phyloP scores from a whole-genome alignment of 2,113 vertebrate genomes.

The Myiopsitta monachus region DNA sequence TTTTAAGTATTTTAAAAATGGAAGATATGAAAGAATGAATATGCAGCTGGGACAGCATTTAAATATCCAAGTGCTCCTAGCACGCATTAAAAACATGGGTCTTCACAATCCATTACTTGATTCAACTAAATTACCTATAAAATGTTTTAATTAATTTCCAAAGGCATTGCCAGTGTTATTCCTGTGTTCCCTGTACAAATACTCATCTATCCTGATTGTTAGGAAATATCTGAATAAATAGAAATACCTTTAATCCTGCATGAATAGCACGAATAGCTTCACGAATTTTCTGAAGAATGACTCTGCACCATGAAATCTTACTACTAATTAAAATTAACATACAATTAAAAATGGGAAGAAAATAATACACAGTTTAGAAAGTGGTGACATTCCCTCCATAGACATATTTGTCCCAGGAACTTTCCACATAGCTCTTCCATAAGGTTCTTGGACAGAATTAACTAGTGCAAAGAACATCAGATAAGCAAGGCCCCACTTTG shows the following conservation, averaged over 20 bases:
- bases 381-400: not conserved
- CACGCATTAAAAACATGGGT: not conserved
- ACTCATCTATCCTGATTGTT: conserved; percentile 36
- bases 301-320: conserved; percentile 34
- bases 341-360: conserved; percentile 48
- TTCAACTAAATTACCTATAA: conserved; percentile 60
- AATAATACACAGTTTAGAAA: conserved; percentile 26
- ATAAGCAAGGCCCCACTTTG: not conserved
- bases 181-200: conserved; percentile 44
- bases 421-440: not conserved
- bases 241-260: conserved; percentile 41
- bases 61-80: not conserved
- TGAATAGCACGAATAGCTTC: not conserved
- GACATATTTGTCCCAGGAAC: not conserved
- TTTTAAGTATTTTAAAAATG: not conserved
- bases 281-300: conserved; percentile 26
- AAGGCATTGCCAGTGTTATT: conserved; percentile 8
- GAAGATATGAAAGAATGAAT: not conserved
- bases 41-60: not conserved
- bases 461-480: not conserved
- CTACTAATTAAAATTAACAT: conserved; percentile 59
- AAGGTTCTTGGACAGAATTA: not conserved
- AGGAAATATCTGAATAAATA: conserved; percentile 53
- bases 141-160: conserved; percentile 70
- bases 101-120: conserved; percentile 45